Base-by-base conservation (phyloP, 2,113 vertebrate genomes). In the Gorsachius goisagi region DNA sequence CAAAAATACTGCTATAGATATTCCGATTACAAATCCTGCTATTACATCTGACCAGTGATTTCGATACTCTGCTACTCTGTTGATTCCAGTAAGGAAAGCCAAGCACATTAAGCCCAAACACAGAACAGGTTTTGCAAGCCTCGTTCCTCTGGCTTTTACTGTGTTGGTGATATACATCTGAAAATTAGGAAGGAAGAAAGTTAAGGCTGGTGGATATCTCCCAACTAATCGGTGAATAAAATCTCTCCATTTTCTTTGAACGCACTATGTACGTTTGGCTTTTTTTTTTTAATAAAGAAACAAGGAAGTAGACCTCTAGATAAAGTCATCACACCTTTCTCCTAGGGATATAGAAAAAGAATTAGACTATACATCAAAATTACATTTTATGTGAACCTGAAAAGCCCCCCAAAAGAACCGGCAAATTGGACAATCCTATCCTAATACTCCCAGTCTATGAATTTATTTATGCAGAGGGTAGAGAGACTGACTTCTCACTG, bases 11-110 rank as follows among this genome's bases (percentile, higher is more conserved):
- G 99, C 99, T 95, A 99, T 99, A 93, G 99, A 98, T 63, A 98
- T 98, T 63, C 99, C 99, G 5, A 99, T 99, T 96, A 99, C 93
- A 95, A 99, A 99, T 89, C 99, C 99, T 28, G 99, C 99, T 94
- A 99, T 99, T 97, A 99, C 99, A 84, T 99, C 99, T 13, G 99
- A 99, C 99, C 99, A 99, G 92, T 99, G 99, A 98, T 99, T 99
- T 75, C 99, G 99, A 97, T 99, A 99, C 94, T 99, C 99, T 45
- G 99, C 99, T 96, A 99, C 99, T 89, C 99, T 98, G 98, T 99
- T 99, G 94, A 99, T 98, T 91, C 99, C 99, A 33, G 99, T 99
- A 91, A 99, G 99, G 91, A 99, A 99, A 63, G 99, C 99, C 98
- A 99, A 96, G 88, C 99, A 99, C 98, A 99, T 98, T 94, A 99